A percentile compares a stretch with the other conserved stretches of the same genome.
Conservation (phyloP, 2,797 vertebrate genomes). For the Psittacula echo region DNA sequence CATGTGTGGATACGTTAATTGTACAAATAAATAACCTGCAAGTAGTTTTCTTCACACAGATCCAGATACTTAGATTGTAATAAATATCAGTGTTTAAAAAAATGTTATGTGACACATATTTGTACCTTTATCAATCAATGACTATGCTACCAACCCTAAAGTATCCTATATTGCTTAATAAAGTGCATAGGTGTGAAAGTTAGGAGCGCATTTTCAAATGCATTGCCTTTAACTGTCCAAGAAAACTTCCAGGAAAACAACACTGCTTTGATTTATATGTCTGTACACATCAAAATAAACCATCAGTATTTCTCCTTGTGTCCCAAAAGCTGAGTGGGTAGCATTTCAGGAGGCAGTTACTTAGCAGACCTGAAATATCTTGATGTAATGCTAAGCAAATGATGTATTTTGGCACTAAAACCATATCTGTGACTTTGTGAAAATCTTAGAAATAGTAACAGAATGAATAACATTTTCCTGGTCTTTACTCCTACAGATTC, state of each 20-base stretch:
- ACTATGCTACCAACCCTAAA: not conserved
- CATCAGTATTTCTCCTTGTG: not conserved
- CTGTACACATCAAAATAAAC: not conserved
- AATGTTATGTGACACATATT: not conserved
- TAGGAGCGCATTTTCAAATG: not conserved
- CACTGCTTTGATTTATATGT: not conserved
- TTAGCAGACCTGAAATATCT: conserved; percentile 32
- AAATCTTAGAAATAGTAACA: conserved; percentile 13
- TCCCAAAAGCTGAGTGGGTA: not conserved
- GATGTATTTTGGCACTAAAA: not conserved
- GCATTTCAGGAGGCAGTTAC: not conserved
- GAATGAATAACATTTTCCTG: not conserved
- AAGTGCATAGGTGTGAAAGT: not conserved
- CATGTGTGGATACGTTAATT: not conserved
- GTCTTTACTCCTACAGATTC: not conserved
- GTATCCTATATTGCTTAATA: not conserved
- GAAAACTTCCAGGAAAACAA: conserved; percentile 15
- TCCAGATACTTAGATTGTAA: not conserved
- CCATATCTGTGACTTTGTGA: not conserved
- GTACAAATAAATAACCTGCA: not conserved
- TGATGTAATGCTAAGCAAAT: not conserved
- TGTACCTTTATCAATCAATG: not conserved
- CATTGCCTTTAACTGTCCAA: not conserved
- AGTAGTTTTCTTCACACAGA: not conserved
- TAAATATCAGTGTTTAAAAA: not conserved